Evolutionary conservation across 2,888 invertebrate species (phyloP).

Genomic region (Mimumesa dahlbomi): DNA sequence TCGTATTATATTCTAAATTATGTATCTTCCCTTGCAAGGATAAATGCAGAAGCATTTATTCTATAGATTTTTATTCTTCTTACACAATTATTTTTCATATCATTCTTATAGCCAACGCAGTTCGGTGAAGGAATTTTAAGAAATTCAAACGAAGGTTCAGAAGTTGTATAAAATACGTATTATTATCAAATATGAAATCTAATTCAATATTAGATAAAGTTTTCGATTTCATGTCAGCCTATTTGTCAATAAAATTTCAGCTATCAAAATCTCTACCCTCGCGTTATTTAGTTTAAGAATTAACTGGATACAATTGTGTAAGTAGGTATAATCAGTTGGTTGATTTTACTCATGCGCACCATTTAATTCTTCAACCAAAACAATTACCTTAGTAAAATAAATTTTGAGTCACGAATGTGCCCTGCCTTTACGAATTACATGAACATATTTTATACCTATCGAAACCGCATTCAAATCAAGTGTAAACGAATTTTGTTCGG

Average conservation of each 20-base stretch:
- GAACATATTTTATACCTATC: constrained; percentile 12
- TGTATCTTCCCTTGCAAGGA: too few species aligned
- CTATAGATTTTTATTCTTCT: too few species aligned
- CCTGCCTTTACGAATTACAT: background rate
- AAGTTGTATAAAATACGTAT: constrained; percentile 7
- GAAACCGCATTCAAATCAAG: too few species aligned
- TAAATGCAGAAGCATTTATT: too few species aligned
- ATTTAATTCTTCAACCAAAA: constrained; percentile 5
- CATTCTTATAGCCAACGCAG: too few species aligned
- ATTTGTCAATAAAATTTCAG: constrained; percentile 2
- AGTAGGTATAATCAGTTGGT: background rate
- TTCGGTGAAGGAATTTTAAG: too few species aligned
- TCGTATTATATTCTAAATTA: too few species aligned
- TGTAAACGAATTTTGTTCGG: too few species aligned
- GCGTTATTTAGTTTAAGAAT: constrained; percentile 2
- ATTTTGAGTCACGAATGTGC: constrained; percentile 1
- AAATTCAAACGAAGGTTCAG: too few species aligned
- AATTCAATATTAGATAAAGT: background rate
- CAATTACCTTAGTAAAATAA: background rate
- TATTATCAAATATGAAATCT: background rate
- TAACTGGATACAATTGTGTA: background rate
- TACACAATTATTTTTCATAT: too few species aligned
- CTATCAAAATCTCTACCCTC: background rate
- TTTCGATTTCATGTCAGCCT: background rate
- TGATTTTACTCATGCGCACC: background rate